Evolutionary conservation across 2,888 invertebrate species (phyloP).

Genomic region (Xanthostigma xanthostigma): DNA sequence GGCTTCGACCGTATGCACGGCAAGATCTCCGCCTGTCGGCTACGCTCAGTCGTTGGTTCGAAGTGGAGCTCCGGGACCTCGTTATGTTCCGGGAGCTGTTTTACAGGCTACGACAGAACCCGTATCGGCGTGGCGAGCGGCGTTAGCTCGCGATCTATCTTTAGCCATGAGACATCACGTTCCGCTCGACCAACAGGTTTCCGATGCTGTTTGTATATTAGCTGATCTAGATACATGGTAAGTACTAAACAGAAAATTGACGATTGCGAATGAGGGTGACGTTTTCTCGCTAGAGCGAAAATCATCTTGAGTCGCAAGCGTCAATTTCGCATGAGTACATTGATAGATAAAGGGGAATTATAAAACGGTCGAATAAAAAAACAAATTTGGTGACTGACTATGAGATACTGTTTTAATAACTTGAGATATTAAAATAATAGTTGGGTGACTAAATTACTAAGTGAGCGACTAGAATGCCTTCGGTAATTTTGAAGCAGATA

Average conservation of each 20-base stretch:
- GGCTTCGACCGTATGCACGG: background rate
- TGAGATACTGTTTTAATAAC: no score
- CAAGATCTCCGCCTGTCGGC: conserved; percentile 20
- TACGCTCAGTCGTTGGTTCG: conserved; percentile 46
- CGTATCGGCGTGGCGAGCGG: conserved; percentile 41
- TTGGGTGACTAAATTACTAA: no score
- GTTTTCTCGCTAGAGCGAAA: no score
- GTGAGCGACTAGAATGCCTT: no score
- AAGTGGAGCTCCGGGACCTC: conserved; percentile 44
- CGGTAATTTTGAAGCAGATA: no score
- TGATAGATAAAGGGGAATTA: no score
- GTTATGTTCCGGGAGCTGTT: conserved; percentile 60
- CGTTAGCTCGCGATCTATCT: conserved; percentile 34
- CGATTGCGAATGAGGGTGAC: no score
- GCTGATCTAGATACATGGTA: conserved; percentile 72
- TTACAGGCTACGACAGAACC: conserved; percentile 51
- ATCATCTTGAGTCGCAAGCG: no score
- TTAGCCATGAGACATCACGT: conserved; percentile 33
- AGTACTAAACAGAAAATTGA: conserved; percentile 13
- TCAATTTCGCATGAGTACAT: no score
- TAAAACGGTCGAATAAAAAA: no score
- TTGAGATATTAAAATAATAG: no score
- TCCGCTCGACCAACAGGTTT: conserved; percentile 50
- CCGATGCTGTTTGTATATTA: conserved; percentile 69
- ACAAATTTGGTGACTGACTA: no score